Conservation (phyloP, 2,113 vertebrate genomes). For the Camelus dromedarius region DNA sequence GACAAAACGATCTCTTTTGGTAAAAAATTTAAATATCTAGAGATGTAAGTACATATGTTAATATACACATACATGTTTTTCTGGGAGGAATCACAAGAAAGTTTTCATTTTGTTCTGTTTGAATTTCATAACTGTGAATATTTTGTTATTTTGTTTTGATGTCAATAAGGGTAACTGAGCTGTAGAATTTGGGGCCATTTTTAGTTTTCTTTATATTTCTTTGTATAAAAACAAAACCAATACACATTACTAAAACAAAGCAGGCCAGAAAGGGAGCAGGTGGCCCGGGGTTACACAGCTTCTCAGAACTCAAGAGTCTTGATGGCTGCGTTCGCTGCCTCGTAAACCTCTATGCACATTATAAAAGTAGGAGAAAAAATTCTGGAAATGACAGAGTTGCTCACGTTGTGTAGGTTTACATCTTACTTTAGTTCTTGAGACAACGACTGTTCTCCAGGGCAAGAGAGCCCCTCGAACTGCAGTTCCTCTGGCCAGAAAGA, state of each 20-base stretch:
- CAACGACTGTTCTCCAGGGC: neutral
- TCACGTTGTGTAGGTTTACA: neutral
- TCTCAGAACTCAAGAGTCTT: neutral
- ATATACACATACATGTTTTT: neutral
- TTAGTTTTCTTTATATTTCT: slow-evolving; percentile 35
- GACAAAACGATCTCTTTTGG: neutral
- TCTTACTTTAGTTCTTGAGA: neutral
- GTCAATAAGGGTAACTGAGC: neutral
- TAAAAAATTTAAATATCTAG: slow-evolving; percentile 2
- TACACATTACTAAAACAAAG: slow-evolving; percentile 14
- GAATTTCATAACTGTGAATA: slow-evolving; percentile 29
- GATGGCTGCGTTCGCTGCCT: neutral
- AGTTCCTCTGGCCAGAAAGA: neutral
- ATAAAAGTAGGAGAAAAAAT: neutral
- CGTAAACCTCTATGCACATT: neutral
- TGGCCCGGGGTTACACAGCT: neutral
- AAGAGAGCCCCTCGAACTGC: neutral
- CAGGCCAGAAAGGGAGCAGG: neutral
- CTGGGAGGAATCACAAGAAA: neutral
- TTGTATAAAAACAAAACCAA: slow-evolving; percentile 26
- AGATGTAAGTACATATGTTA: neutral
- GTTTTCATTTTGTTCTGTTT: neutral
- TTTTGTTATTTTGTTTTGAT: slow-evolving; percentile 7
- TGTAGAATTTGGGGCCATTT: neutral
- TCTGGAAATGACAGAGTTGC: neutral